Conservation (phyloP, 2,113 vertebrate genomes). For the Prochilodus magdalenae region DNA sequence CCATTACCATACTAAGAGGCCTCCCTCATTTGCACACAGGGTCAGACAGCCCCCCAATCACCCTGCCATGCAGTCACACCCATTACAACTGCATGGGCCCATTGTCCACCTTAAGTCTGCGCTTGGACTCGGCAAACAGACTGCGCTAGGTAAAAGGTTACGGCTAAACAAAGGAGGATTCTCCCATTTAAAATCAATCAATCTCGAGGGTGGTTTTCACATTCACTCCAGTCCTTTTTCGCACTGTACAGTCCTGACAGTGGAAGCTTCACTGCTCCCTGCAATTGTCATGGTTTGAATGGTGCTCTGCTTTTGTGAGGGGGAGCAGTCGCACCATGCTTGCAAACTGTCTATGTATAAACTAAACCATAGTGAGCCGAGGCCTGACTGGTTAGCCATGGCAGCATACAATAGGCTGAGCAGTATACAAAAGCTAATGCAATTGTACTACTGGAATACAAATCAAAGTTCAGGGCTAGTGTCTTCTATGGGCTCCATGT, state of each 20-base stretch:
- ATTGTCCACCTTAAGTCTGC: slow-evolving; percentile 72
- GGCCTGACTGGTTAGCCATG: slow-evolving; percentile 25
- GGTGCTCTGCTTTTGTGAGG: slow-evolving; percentile 5
- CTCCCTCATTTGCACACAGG: slow-evolving; percentile 81
- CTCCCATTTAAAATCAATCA: slow-evolving; percentile 77
- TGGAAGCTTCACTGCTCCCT: slow-evolving; percentile 58
- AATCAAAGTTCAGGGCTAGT: slow-evolving; percentile 6
- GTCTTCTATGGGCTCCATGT: slow-evolving; percentile 28
- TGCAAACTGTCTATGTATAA: slow-evolving; percentile 7
- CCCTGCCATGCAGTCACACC: slow-evolving; percentile 69
- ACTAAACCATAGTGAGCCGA: slow-evolving; percentile 33
- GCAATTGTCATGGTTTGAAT: slow-evolving; percentile 28
- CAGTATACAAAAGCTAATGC: slow-evolving; percentile 30
- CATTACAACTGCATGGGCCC: slow-evolving; percentile 71
- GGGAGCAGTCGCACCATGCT: slow-evolving; percentile 11
- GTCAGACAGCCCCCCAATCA: slow-evolving; percentile 60
- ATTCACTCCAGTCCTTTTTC: slow-evolving; percentile 58
- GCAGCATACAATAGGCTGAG: slow-evolving; percentile 28
- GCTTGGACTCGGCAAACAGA: slow-evolving; percentile 68
- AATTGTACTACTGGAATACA: not conserved
- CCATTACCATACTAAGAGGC: slow-evolving; percentile 80
- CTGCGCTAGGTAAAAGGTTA: slow-evolving; percentile 75
- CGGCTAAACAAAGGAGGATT: slow-evolving; percentile 69
- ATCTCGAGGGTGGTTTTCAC: slow-evolving; percentile 64
- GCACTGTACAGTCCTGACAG: slow-evolving; percentile 60